Conservation (phyloP, 2,113 vertebrate species). For the Phodopus roborovskii region DNA sequence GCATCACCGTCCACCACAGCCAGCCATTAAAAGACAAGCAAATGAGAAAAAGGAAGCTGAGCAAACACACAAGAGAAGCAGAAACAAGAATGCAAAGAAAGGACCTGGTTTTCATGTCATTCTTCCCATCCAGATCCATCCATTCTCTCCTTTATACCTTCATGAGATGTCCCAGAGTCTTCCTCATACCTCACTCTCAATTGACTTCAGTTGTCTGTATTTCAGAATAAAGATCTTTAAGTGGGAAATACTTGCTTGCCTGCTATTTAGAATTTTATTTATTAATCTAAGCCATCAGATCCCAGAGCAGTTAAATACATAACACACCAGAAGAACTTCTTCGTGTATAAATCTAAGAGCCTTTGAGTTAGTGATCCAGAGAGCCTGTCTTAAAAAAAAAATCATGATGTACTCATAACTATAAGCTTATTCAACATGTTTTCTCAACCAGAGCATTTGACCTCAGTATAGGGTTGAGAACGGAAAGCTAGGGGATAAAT, state of each 20-base stretch:
- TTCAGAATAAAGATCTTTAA: not conserved
- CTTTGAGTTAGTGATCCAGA: not conserved
- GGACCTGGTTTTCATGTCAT: not conserved
- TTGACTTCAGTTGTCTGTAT: not conserved
- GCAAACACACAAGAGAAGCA: not conserved
- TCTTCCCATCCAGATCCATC: not conserved
- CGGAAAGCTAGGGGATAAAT: not conserved
- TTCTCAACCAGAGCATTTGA: slow-evolving; percentile 34
- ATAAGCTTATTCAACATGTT: not conserved
- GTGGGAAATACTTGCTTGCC: not conserved
- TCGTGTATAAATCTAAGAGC: not conserved
- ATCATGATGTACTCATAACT: not conserved
- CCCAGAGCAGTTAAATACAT: not conserved
- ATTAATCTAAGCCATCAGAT: not conserved
- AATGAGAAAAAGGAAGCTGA: not conserved
- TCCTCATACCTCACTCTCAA: not conserved
- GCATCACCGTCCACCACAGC: no score
- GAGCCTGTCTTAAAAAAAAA: slow-evolving; percentile 13
- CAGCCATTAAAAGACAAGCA: not conserved
- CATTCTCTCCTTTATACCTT: not conserved
- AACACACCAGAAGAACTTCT: not conserved
- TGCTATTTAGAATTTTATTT: not conserved
- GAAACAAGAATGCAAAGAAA: not conserved
- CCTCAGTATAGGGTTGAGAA: not conserved
- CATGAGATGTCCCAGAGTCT: not conserved